These are phyloP conservation scores for Lagenorhynchus albirostris DNA, from an alignment of 2,113 vertebrate genomes.

Conservation along the genomic window DNA sequence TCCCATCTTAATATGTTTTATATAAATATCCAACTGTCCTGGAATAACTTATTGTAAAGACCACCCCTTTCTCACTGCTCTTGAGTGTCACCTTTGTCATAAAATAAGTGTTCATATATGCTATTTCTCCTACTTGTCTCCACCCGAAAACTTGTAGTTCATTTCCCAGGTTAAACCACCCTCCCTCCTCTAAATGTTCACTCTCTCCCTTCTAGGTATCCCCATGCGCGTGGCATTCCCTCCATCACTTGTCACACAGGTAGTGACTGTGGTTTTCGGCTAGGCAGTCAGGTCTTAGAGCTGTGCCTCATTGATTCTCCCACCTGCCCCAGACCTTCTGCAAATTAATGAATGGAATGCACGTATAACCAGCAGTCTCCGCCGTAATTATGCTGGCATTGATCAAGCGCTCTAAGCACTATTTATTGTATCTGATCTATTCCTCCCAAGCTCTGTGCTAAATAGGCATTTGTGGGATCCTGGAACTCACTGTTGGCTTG, in stretches of 20 bases:
- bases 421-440: rapidly evolving
- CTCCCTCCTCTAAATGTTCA: no score
- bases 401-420: rapidly evolving
- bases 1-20: background rate
- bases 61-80: background rate
- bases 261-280: no score
- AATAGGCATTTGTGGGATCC: background rate
- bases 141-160: background rate
- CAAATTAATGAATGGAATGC: rapidly evolving
- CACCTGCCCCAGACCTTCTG: background rate
- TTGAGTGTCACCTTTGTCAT: rapidly evolving
- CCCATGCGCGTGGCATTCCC: rapidly evolving
- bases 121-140: background rate
- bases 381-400: rapidly evolving
- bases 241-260: rapidly evolving
- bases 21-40: background rate
- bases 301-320: no score
- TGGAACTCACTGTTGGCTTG: background rate
- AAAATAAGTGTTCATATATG: background rate
- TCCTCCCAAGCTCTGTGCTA: background rate
- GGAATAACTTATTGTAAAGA: background rate
- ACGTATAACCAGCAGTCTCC: rapidly evolving
- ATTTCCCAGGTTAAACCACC: background rate
- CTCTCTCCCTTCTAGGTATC: background rate
- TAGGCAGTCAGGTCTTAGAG: background rate